These are phyloP conservation scores for Drosophila borborema DNA, from an alignment of 2,888 invertebrate species.

Conservation along the genomic window DNA sequence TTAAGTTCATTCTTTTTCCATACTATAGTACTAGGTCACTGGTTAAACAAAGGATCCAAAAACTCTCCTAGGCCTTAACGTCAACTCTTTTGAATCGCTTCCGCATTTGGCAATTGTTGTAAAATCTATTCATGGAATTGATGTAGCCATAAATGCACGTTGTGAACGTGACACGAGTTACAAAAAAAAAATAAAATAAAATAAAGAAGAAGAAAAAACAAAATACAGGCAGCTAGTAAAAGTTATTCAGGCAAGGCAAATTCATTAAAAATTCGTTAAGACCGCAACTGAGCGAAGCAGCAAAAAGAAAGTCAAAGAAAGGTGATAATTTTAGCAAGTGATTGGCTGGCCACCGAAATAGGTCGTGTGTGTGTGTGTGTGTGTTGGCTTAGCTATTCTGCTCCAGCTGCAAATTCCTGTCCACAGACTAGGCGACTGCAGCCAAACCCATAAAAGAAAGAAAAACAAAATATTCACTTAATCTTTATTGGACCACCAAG, in stretches of 20 bases:
- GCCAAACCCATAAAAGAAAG: constrained; percentile 34
- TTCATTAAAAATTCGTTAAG: constrained; percentile 76
- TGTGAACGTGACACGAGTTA: constrained; percentile 42
- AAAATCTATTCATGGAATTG: constrained; percentile 34
- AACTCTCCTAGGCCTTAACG: not conserved
- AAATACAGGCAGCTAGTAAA: constrained; percentile 57
- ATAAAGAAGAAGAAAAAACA: not conserved
- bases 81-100: not conserved
- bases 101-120: constrained; percentile 24
- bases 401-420: constrained; percentile 40
- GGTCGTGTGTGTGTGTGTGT: constrained; percentile 55
- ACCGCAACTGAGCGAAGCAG: constrained; percentile 40
- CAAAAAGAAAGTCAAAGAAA: constrained; percentile 77
- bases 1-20: not conserved
- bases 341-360: constrained; percentile 61
- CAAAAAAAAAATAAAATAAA: constrained; percentile 22
- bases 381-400: constrained; percentile 33
- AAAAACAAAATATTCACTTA: constrained; percentile 29
- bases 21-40: not conserved
- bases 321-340: constrained; percentile 75
- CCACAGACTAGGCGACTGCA: constrained; percentile 16
- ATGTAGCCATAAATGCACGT: constrained; percentile 19
- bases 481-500: constrained; percentile 62
- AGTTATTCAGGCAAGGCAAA: constrained; percentile 72
- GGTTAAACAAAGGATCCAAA: not conserved